Percentiles rank a stretch among this genome's conserved stretches.
These are phyloP conservation scores for Laticauda laticaudata DNA, from an alignment of 2,113 vertebrate species.

Conservation along the genomic window DNA sequence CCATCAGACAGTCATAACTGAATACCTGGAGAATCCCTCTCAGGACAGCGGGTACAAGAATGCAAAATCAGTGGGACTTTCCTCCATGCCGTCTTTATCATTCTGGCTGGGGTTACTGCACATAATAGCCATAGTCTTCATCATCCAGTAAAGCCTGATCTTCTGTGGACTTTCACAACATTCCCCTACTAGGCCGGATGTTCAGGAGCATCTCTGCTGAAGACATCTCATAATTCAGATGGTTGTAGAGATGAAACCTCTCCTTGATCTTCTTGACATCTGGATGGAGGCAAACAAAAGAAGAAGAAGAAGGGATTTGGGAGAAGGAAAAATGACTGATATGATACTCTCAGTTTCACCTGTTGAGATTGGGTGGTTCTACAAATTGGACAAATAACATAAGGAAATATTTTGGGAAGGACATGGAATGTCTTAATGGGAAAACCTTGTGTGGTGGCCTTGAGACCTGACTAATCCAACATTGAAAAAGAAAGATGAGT, in stretches of 20 bases:
- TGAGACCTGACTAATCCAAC: neutral
- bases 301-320: neutral
- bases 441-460: neutral
- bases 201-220: neutral
- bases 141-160: slow-evolving; percentile 56
- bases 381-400: neutral
- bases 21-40: slow-evolving; percentile 50
- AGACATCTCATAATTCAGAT: neutral
- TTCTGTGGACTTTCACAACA: neutral
- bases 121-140: slow-evolving; percentile 22
- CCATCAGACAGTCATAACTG: slow-evolving; percentile 61
- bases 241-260: neutral
- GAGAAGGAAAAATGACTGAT: neutral
- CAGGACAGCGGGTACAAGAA: neutral
- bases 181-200: neutral
- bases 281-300: neutral
- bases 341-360: too few relatives aligned
- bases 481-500: neutral
- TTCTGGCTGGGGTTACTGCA: slow-evolving; percentile 57
- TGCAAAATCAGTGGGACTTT: neutral
- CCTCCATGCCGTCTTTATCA: fast-evolving
- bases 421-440: neutral
- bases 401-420: too few relatives aligned
- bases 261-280: neutral
- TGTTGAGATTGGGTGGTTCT: neutral